Evolutionary conservation across 35 echinoderm and acorn worm species (phyloP), one percentile per base, ranked within the genome.

Genomic region (Lytechinus pictus): DNA sequence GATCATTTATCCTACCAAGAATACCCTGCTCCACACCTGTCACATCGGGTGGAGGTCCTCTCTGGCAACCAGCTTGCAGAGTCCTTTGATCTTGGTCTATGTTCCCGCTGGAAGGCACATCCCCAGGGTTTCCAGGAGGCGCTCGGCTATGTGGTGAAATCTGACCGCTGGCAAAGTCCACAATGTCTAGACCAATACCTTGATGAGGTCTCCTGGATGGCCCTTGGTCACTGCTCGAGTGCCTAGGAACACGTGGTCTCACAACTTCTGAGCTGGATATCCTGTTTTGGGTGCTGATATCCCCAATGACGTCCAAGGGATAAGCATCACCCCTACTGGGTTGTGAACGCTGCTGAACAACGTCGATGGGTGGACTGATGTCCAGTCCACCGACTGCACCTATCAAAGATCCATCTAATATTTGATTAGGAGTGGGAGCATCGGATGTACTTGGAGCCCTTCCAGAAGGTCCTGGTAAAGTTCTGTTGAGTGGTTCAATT

Each of bases 11-110:
- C 27, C 54, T n/a, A 27, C 92, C 92, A 13, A 93, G 54, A 57
- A 93, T 93, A 9, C 91, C 91, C 6, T 9, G 53, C 9, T 93
- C 92, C 9, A 93, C 53, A 16, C 92, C 92, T n/a, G 92, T 54
- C 12, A 93, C 92, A 27, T 93, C 92, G 19, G 92, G 92, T 16
- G 92, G 92, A 28, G 92, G 92, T 24, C 10, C 92, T 54, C 92
- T 55, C 53, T 54, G 92, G 55, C 54, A 55, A 9, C 27, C 52
- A 28, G 4, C 52, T 57, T 54, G 52, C 14, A 13, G 2, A 10
- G 13, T 93, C 54, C 92, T 90, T 5, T 21, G 88, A 19, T 90
- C 88, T 4, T 10, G 13, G 88, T 90, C 88, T 14, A 54, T 51
- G 52, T 21, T 90, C 3, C 11, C 29, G 52, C 13, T 44, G 88